Conservation (phyloP, 2,113 vertebrate genomes). For the Psittacula cyanocephala region DNA sequence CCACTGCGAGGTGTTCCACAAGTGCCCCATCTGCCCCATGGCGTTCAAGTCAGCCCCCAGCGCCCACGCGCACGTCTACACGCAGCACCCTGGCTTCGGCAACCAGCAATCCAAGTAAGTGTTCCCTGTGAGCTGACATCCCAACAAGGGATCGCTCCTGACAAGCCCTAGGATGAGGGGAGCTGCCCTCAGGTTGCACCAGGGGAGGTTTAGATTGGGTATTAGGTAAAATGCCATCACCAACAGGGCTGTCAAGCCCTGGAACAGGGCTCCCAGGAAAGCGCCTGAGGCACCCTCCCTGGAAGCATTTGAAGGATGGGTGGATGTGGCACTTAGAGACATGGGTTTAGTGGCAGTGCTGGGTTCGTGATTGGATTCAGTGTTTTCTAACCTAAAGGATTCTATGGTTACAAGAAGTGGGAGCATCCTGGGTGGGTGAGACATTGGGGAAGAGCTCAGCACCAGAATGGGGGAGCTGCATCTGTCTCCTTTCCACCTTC, state of each 20-base stretch:
- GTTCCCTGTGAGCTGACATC: not conserved
- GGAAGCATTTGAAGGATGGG: not conserved
- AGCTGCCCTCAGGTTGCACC: accelerated
- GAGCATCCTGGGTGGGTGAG: not conserved
- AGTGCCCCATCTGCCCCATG: constrained; percentile 96
- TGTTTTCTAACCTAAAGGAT: not conserved
- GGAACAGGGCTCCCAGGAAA: not conserved
- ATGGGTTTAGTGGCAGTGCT: not conserved
- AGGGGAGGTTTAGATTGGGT: accelerated
- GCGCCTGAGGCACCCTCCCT: not conserved
- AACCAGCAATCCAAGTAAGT: constrained; percentile 85
- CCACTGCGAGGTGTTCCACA: constrained; percentile 96
- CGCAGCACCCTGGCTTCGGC: constrained; percentile 85
- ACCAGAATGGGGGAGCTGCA: not conserved
- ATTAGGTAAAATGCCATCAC: not conserved
- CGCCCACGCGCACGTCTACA: constrained; percentile 85
- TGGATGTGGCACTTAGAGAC: not conserved
- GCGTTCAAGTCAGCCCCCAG: constrained; percentile 93
- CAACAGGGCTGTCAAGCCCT: not conserved
- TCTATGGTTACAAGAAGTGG: not conserved
- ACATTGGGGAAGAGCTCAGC: not conserved
- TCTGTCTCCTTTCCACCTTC: accelerated
- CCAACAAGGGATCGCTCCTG: too few relatives aligned
- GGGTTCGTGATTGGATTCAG: not conserved
- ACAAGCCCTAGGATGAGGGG: accelerated